Conservation (phyloP, 1,140 invertebrate species). For the Drosophila yakuba region DNA sequence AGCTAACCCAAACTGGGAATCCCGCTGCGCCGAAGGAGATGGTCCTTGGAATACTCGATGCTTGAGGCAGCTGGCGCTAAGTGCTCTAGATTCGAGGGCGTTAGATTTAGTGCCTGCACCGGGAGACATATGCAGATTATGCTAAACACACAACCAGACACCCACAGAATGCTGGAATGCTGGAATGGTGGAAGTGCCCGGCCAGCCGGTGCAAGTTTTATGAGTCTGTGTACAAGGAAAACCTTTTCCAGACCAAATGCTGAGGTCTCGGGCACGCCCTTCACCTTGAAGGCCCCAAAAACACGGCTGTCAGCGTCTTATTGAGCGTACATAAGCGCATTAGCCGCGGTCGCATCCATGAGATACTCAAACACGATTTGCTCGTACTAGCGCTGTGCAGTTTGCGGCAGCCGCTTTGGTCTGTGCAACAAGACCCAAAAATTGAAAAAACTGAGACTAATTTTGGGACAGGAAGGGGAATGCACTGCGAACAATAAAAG, state of each 20-base stretch:
- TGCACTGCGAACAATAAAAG: no score
- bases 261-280: constrained; percentile 39
- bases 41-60: constrained; percentile 57
- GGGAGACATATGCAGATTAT: constrained; percentile 59
- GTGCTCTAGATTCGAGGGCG: constrained; percentile 71
- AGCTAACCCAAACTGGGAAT: constrained; percentile 5
- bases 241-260: constrained; percentile 60
- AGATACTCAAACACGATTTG: constrained; percentile 19
- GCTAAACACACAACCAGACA: constrained; percentile 25
- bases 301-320: constrained; percentile 77
- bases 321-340: constrained; percentile 78
- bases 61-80: constrained; percentile 75
- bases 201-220: constrained; percentile 63
- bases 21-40: constrained; percentile 39
- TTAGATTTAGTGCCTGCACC: constrained; percentile 76
- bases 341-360: constrained; percentile 71
- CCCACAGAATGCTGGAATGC: constrained; percentile 13
- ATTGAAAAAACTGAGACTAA: constrained; percentile 65
- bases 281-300: constrained; percentile 59
- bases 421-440: constrained; percentile 44
- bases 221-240: constrained; percentile 62
- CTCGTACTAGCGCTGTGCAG: constrained; percentile 25
- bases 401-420: constrained; percentile 63
- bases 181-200: constrained; percentile 7
- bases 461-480: constrained; percentile 30